phyloP scores from a whole-genome alignment of 2,113 vertebrate genomes.

The Apodemus speciosus region DNA sequence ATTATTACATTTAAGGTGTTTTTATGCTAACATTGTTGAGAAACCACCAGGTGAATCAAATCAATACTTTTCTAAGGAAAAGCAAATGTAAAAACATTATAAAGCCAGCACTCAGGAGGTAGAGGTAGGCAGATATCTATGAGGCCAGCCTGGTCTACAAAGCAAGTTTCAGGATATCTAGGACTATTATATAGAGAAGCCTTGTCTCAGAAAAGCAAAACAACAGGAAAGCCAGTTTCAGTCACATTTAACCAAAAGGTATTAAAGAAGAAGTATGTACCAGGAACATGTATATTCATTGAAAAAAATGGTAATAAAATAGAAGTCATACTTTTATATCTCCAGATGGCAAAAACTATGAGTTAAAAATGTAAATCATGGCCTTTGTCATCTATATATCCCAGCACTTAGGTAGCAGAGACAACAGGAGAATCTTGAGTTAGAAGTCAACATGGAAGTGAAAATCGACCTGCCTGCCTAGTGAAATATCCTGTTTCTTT shows the following conservation, averaged over 20 bases:
- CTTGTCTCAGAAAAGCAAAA: conserved; percentile 27
- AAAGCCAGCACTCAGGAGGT: neutral
- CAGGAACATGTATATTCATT: neutral
- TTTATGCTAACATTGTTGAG: conserved; percentile 36
- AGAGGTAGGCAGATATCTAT: neutral
- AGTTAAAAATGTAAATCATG: neutral
- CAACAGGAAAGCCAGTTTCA: neutral
- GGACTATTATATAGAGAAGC: neutral
- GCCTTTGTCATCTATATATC: neutral
- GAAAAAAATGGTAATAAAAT: neutral
- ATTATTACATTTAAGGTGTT: conserved; percentile 37
- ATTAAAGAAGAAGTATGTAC: neutral
- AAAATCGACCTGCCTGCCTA: neutral
- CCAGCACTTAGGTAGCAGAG: neutral
- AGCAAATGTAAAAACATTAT: conserved; percentile 40
- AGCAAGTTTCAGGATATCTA: neutral
- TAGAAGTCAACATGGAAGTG: neutral
- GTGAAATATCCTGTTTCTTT: neutral
- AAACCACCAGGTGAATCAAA: conserved; percentile 20
- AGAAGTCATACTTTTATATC: neutral
- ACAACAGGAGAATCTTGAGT: neutral
- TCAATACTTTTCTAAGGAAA: conserved; percentile 49
- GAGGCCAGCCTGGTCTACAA: neutral
- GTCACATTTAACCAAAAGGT: neutral
- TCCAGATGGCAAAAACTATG: neutral